Evolutionary conservation across 2,888 invertebrate species (phyloP).

Genomic region (Lapara coniferarum): DNA sequence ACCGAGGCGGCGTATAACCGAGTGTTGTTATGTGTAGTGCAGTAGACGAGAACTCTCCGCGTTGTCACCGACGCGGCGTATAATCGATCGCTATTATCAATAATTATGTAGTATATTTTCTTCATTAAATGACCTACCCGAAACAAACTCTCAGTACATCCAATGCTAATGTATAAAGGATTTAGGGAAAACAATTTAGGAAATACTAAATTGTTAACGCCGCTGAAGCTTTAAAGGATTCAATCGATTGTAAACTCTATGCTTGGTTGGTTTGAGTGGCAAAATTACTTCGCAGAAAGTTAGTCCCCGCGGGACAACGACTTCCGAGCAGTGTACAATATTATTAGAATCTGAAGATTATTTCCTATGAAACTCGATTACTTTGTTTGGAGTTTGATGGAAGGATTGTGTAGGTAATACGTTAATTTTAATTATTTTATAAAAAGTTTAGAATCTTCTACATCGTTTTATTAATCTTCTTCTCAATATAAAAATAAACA

Average conservation of each 20-base stretch:
- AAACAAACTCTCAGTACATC: too few species aligned
- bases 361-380: neutral
- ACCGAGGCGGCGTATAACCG: neutral
- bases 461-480: too few species aligned
- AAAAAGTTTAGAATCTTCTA: neutral
- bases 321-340: constrained; percentile 1
- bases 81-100: neutral
- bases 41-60: neutral
- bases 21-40: neutral
- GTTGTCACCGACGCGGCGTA: neutral
- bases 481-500: too few species aligned
- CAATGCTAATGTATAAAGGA: constrained; percentile 14
- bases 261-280: constrained; percentile 3
- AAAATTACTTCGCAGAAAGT: constrained; percentile 14
- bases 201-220: constrained; percentile 24
- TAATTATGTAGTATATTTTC: neutral
- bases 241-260: constrained; percentile 6
- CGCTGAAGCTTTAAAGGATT: constrained; percentile 12
- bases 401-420: neutral
- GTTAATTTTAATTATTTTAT: neutral
- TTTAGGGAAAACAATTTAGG: constrained; percentile 15
- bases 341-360: constrained; percentile 12
- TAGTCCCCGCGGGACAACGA: neutral
- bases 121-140: too few species aligned
- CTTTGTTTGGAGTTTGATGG: neutral